Evolutionary conservation across 1,140 invertebrate species (phyloP).

Genomic region (Lepidostoma basale): DNA sequence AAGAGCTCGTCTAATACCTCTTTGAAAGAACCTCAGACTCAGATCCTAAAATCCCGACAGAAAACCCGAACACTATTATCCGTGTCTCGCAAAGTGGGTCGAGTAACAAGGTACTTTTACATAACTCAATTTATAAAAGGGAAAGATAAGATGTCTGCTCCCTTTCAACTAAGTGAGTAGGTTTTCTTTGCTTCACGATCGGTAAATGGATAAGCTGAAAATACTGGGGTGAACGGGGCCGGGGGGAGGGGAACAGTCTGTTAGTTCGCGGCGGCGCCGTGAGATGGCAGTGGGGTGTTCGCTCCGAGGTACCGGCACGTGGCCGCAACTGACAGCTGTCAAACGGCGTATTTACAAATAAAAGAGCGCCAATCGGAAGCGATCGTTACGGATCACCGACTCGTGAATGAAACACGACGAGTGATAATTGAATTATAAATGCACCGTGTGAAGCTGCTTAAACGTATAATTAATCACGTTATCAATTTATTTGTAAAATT

Average conservation of each 20-base stretch:
- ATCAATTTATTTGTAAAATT: too few relatives aligned
- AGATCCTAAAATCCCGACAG: not conserved
- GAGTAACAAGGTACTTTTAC: not conserved
- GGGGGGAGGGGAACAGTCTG: not conserved
- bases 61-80: not conserved
- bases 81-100: not conserved
- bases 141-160: not conserved
- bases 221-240: not conserved
- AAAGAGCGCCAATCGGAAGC: not conserved
- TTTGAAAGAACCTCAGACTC: not conserved
- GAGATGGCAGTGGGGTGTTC: slow-evolving; percentile 20
- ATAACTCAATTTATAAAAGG: not conserved
- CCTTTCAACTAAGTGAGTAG: not conserved
- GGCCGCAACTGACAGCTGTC: slow-evolving; percentile 20
- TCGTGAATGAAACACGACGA: not conserved
- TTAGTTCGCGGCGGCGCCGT: slow-evolving; percentile 6
- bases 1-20: not conserved
- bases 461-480: too few relatives aligned
- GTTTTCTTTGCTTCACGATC: not conserved
- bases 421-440: too few relatives aligned
- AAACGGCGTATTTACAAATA: slow-evolving; percentile 7
- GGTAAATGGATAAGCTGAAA: not conserved
- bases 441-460: too few relatives aligned
- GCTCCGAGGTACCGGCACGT: not conserved
- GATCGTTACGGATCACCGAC: not conserved